Evolutionary conservation across 2,888 invertebrate genomes (phyloP), one percentile per base, ranked within the genome.

Genomic region (Tupiocoris notatus): DNA sequence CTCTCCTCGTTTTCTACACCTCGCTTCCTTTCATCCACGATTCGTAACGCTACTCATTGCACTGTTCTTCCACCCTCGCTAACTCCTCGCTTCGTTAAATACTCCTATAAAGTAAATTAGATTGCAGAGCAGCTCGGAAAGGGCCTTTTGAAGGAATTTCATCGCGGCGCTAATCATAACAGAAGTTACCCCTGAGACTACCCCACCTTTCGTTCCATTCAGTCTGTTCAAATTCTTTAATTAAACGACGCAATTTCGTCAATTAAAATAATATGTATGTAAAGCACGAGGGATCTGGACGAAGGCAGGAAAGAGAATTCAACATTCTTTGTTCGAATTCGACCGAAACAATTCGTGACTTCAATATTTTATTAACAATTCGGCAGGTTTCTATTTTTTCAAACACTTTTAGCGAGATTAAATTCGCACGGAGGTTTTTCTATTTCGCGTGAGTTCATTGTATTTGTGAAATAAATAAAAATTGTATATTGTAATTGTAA

Each of bases 91-190:
- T 68, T 61, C 70, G 59, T 18, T 70, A 24, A 70, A 59, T 70
- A 25, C 57, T 57, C 23, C 23, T 57, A 59, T 70, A 59, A 59
- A 70, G 18, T 70, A 61, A 59, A 70, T 70, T 59, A 70, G 54
- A 9, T 7, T 23, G 9, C 59, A 18, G 70, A 58, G 23, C 70
- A 3, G 63, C 16, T 3, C 20, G 3, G 6, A 7, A 18, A 25
- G 23, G 70, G 61, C 17, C 25, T 70, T 70, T 59, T 22, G 17
- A 18, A 25, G n/a, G 12, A 23, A 18, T 22, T 70, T 61, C 24
- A 18, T 58, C 17, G 58, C 70, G 18, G 22, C 24, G 25, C 18
- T 70, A 58, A 24, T 59, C 70, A 70, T 57, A n/a, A 57, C 54
- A 67, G 18, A 54, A 67, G 57, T 16, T 63, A 7, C 6, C 39